Percentiles rank a stretch among this genome's conserved stretches.
Conservation (phyloP, 1,140 invertebrate genomes). For the Diachasmimorpha longicaudata region DNA sequence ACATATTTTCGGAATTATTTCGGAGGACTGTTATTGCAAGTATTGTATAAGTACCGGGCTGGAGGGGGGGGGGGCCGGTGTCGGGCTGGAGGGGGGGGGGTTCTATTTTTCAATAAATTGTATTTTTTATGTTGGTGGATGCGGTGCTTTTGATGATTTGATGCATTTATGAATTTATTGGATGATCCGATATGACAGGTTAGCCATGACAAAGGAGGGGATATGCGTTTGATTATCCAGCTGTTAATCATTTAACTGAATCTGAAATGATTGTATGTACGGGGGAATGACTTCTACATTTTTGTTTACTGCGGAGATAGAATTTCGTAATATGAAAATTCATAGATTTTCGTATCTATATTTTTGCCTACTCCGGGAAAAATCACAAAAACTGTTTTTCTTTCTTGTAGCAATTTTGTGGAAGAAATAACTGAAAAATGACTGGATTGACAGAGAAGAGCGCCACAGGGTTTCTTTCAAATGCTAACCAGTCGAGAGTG, state of each 20-base stretch:
- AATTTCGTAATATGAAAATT: neutral
- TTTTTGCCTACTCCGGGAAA: neutral
- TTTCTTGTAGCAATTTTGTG: neutral
- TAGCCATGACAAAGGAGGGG: neutral
- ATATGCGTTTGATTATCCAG: neutral
- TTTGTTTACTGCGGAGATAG: neutral
- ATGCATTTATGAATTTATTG: neutral
- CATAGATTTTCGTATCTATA: neutral
- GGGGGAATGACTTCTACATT: neutral
- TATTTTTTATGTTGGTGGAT: too few relatives aligned
- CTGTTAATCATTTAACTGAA: neutral
- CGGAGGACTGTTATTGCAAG: neutral
- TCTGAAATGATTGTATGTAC: neutral
- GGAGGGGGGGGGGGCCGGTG: too few relatives aligned
- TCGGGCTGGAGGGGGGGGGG: too few relatives aligned
- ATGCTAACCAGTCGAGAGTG: too few relatives aligned
- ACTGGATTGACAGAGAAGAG: too few relatives aligned
- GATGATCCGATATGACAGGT: neutral
- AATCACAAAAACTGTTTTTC: neutral
- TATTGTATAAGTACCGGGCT: neutral
- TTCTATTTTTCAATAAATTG: neutral
- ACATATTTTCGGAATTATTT: neutral
- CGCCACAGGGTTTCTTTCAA: too few relatives aligned
- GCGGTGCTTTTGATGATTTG: neutral
- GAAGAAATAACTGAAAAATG: too few relatives aligned